phyloP scores from a whole-genome alignment of 1,140 invertebrate species.

The Trachymyrmex cornetzi region DNA sequence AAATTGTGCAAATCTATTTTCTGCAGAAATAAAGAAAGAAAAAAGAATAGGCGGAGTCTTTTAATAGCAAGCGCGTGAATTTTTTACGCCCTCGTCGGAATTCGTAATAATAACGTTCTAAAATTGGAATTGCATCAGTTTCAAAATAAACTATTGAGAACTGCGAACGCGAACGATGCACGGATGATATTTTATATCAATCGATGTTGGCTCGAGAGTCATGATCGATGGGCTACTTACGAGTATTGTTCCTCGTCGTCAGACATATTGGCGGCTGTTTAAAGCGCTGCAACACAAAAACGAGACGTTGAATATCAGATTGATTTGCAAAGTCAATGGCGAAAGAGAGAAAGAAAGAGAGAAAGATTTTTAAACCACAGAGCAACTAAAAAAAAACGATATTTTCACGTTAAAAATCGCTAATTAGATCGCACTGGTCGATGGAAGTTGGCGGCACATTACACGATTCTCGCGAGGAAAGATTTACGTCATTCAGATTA shows the following conservation, averaged over 20 bases:
- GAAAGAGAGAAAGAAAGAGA: not conserved
- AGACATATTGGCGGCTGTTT: conserved; percentile 85
- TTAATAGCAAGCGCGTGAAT: not conserved
- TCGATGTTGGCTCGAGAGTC: not conserved
- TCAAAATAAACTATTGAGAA: conserved; percentile 16
- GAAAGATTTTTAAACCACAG: not conserved
- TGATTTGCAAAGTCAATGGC: not conserved
- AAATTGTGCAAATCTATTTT: conserved; percentile 27
- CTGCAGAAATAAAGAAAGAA: too few relatives aligned
- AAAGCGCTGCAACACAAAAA: conserved; percentile 82
- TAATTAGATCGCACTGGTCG: not conserved
- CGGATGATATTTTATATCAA: not conserved
- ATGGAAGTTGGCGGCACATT: not conserved
- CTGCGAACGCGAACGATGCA: not conserved
- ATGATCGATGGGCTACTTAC: conserved; percentile 80
- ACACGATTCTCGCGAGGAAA: not conserved
- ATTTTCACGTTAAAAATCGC: not conserved
- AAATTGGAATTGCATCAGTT: conserved; percentile 10
- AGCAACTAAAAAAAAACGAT: not conserved
- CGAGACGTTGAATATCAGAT: conserved; percentile 3
- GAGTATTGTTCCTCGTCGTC: conserved; percentile 87
- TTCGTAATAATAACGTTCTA: not conserved
- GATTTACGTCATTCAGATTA: not conserved
- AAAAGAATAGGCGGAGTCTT: not conserved
- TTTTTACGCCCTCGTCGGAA: not conserved